Conservation (phyloP, 2,888 invertebrate genomes). For the Epistrophe grossulariae region DNA sequence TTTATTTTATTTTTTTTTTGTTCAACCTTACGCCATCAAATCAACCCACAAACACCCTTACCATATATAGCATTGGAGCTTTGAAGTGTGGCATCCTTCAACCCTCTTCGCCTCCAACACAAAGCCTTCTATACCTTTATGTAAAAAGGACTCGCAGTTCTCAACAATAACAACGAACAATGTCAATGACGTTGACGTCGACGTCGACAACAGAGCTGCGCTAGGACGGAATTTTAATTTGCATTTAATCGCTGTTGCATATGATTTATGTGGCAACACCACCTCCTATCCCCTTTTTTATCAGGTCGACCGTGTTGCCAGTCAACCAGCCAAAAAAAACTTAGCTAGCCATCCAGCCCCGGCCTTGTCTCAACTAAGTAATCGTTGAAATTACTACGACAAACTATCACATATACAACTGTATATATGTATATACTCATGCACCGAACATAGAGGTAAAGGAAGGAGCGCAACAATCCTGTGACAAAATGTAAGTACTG, state of each 20-base stretch:
- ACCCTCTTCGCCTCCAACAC: neutral
- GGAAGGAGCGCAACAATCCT: conserved; percentile 54
- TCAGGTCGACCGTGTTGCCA: conserved; percentile 32
- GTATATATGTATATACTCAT: too few species aligned
- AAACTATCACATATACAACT: conserved; percentile 7
- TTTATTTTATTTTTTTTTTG: neutral
- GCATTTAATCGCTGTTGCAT: conserved; percentile 71
- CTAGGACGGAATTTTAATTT: conserved; percentile 65
- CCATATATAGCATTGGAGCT: conserved; percentile 28
- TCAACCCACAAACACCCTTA: neutral
- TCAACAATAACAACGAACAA: conserved; percentile 67
- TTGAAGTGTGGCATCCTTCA: conserved; percentile 16
- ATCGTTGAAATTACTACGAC: conserved; percentile 52
- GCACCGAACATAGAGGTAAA: conserved; percentile 7
- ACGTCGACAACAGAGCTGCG: conserved; percentile 46
- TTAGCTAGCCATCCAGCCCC: conserved; percentile 44
- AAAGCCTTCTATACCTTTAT: neutral
- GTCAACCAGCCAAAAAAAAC: conserved; percentile 44
- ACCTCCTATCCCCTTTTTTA: conserved; percentile 1
- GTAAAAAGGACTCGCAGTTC: conserved; percentile 38
- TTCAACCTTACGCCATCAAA: conserved; percentile 2
- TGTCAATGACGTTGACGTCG: conserved; percentile 59
- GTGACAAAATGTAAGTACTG: conserved; percentile 69
- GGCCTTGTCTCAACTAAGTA: conserved; percentile 52
- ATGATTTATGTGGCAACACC: conserved; percentile 42